Conservation (phyloP, 2,113 vertebrate genomes). For the Stercorarius parasiticus region DNA sequence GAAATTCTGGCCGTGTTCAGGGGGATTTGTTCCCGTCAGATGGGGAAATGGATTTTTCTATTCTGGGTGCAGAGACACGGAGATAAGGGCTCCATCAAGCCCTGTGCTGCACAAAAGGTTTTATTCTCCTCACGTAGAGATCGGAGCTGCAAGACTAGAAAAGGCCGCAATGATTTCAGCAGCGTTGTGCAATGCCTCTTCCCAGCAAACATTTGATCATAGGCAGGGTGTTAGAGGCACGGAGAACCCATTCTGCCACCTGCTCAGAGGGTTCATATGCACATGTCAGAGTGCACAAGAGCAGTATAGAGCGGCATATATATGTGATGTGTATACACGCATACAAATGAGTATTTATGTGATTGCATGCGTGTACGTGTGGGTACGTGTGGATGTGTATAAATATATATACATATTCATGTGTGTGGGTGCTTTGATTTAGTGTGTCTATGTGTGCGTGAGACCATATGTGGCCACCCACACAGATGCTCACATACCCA, state of each 20-base stretch:
- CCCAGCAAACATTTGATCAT: not conserved
- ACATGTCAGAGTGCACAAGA: not conserved
- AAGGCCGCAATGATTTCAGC: conserved; percentile 13
- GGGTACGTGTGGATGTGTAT: not conserved
- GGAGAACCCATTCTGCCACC: not conserved
- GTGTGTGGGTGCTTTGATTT: not conserved
- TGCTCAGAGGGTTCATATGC: not conserved
- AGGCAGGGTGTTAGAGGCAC: not conserved
- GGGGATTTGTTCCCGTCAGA: not conserved
- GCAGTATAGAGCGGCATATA: not conserved
- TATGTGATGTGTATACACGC: not conserved
- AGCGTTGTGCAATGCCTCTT: conserved; percentile 9
- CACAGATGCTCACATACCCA: not conserved
- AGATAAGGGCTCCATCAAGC: conserved; percentile 49
- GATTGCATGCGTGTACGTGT: not conserved
- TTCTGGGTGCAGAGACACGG: not conserved
- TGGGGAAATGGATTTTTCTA: conserved; percentile 25
- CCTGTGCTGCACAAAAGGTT: conserved; percentile 28
- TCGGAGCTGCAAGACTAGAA: conserved; percentile 9
- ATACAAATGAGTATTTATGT: not conserved
- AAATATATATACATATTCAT: not conserved
- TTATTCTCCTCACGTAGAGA: conserved; percentile 42
- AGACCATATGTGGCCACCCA: not conserved
- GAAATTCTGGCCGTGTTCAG: not conserved
- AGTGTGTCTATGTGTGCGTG: not conserved